Evolutionary conservation across 2,113 vertebrate genomes (phyloP), one percentile per base, ranked within the genome.

Genomic region (Pholis gunnellus): DNA sequence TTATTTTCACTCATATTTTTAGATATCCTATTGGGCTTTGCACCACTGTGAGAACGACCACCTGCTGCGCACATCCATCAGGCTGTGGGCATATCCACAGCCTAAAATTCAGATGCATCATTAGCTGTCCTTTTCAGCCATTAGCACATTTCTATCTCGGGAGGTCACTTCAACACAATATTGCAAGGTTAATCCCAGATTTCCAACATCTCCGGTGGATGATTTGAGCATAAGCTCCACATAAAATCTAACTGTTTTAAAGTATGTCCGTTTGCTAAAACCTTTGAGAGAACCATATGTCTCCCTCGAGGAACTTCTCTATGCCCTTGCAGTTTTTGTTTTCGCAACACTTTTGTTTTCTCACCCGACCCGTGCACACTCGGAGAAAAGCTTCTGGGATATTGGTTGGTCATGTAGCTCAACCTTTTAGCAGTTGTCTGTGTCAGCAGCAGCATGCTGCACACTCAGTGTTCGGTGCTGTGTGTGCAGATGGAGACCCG

Each of bases 1-100:
- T 93, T 77, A 79, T 89, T 86, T 84, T 73, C 34, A 13, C 81
- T 64, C 48, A 25, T 91, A 92, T 93, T 90, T 92, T 92, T 92
- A 88, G 86, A 82, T 65, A 87, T 87, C 77, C 84, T 73, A 73
- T 22, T 27, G 38, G 77, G 74, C 79, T 82, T 89, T 83, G 74
- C 82, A 75, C 73, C 57, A 17, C 76, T n/a, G 60, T 46, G 75
- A 76, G 64, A 70, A 68, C 44, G 42, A 67, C 68, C 84, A 88
- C 79, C 86, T 88, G 91, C 83, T 87, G 79, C 2, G 2, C 20
- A 40, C 72, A 72, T 89, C 72, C 75, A 61, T 78, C 78, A 81
- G 42, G 10, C 57, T 13, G 27, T 31, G 11, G 52, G 31, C 60
- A 6, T 38, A 65, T 72, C 48, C 10, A 15, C 27, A 2, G 1